These are phyloP conservation scores for Drosophila lowei DNA, from an alignment of 1,140 invertebrate genomes.

Conservation along the genomic window DNA sequence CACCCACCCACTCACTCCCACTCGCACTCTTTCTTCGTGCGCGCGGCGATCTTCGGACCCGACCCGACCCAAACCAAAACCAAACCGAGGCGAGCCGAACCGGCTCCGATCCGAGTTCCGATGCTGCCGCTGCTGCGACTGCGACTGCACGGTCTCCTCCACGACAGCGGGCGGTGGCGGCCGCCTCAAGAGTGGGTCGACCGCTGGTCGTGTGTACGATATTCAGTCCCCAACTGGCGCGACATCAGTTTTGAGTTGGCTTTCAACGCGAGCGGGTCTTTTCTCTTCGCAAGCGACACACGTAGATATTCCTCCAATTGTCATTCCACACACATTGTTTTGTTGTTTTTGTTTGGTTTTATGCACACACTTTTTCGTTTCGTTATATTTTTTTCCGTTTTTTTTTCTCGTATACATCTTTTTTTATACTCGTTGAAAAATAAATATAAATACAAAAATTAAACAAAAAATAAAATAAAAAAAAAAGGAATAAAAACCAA, in stretches of 20 bases:
- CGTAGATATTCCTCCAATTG: slow-evolving; percentile 79
- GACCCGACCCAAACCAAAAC: too few species aligned
- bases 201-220: slow-evolving; percentile 67
- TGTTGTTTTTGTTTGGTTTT: slow-evolving; percentile 73
- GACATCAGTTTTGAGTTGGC: slow-evolving; percentile 84
- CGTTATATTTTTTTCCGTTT: slow-evolving; percentile 41
- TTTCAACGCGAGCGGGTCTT: slow-evolving; percentile 84
- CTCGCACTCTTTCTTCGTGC: slow-evolving; percentile 8
- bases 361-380: slow-evolving; percentile 36
- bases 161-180: slow-evolving; percentile 20
- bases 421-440: slow-evolving; percentile 42
- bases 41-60: slow-evolving; percentile 10
- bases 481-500: slow-evolving; percentile 29
- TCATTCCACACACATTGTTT: slow-evolving; percentile 68
- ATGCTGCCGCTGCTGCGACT: slow-evolving; percentile 29
- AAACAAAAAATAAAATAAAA: slow-evolving; percentile 29
- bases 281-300: slow-evolving; percentile 82
- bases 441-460: slow-evolving; percentile 31
- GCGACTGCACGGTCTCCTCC: slow-evolving; percentile 43
- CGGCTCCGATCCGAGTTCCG: slow-evolving; percentile 5
- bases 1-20: slow-evolving; percentile 47
- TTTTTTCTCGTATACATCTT: slow-evolving; percentile 19
- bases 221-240: slow-evolving; percentile 75
- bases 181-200: slow-evolving; percentile 22
- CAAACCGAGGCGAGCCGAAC: too few species aligned